Evolutionary conservation across 92 coral and sea anemone species (phyloP).

Genomic region (Siderastrea siderea): DNA sequence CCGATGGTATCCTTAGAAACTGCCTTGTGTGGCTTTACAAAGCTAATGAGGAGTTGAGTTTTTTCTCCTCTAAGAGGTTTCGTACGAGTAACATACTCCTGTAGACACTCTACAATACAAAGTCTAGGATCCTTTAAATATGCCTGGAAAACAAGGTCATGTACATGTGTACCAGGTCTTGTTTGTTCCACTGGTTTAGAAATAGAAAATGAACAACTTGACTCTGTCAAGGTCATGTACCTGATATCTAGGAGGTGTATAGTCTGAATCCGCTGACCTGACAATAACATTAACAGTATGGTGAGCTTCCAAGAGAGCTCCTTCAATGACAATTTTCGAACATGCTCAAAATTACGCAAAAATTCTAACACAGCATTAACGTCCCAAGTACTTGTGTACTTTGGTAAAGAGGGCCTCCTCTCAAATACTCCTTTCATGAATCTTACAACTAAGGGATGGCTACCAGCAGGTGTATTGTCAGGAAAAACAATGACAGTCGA

Average conservation of each 20-base stretch:
- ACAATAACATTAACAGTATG: too few species aligned
- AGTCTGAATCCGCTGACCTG: neutral
- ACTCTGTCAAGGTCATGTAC: too few species aligned
- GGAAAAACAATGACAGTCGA: slow-evolving; percentile 29
- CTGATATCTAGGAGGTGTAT: slow-evolving; percentile 45
- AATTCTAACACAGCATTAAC: too few species aligned
- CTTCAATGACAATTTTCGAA: too few species aligned
- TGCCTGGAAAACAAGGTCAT: too few species aligned
- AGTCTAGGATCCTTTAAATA: neutral
- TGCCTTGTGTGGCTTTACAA: slow-evolving; percentile 49
- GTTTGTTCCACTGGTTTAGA: too few species aligned
- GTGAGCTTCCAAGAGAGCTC: too few species aligned
- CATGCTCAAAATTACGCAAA: too few species aligned
- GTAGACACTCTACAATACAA: slow-evolving; percentile 32
- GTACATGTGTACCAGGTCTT: too few species aligned
- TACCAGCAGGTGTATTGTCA: slow-evolving; percentile 34
- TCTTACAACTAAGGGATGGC: slow-evolving; percentile 18
- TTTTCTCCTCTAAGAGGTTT: slow-evolving; percentile 28
- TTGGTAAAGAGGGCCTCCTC: too few species aligned
- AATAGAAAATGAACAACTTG: too few species aligned
- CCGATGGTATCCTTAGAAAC: slow-evolving; percentile 17
- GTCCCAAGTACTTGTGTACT: too few species aligned
- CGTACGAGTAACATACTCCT: slow-evolving; percentile 17
- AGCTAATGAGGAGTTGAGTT: slow-evolving; percentile 53
- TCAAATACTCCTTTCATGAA: neutral